Conservation (phyloP, 2,797 vertebrate genomes). For the Streptopelia turtur region DNA sequence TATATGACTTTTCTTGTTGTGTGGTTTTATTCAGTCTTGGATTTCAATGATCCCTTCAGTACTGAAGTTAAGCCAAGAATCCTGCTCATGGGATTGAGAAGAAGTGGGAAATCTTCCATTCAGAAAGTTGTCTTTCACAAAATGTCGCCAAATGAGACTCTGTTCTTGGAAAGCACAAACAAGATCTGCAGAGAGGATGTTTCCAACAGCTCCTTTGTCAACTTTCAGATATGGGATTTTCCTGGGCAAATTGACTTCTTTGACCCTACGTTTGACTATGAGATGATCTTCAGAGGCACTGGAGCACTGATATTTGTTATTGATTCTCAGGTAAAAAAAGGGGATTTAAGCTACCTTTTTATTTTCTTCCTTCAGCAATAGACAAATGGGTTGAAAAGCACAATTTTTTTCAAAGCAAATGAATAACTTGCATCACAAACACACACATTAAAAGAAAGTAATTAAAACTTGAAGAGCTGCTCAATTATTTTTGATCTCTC, state of each 20-base stretch:
- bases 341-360: background rate
- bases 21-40: constrained; percentile 81
- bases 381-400: background rate
- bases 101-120: constrained; percentile 95
- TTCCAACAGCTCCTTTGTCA: constrained; percentile 92
- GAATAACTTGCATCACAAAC: background rate
- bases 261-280: constrained; percentile 91
- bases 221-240: constrained; percentile 94
- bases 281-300: constrained; percentile 93
- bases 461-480: background rate
- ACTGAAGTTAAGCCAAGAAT: constrained; percentile 94
- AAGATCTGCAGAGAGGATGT: constrained; percentile 92
- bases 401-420: background rate
- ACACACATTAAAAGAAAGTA: background rate
- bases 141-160: constrained; percentile 91
- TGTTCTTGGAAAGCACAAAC: constrained; percentile 92
- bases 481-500: constrained; percentile 2
- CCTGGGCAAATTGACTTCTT: constrained; percentile 93
- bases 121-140: constrained; percentile 96
- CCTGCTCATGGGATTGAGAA: constrained; percentile 91
- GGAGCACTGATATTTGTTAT: constrained; percentile 92
- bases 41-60: constrained; percentile 88
- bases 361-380: background rate
- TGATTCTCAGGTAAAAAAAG: constrained; percentile 86
- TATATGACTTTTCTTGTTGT: constrained; percentile 54